Evolutionary conservation across 2,888 invertebrate species (phyloP), one percentile per base, ranked within the genome.

Genomic region (Drosophila prostipennis): DNA sequence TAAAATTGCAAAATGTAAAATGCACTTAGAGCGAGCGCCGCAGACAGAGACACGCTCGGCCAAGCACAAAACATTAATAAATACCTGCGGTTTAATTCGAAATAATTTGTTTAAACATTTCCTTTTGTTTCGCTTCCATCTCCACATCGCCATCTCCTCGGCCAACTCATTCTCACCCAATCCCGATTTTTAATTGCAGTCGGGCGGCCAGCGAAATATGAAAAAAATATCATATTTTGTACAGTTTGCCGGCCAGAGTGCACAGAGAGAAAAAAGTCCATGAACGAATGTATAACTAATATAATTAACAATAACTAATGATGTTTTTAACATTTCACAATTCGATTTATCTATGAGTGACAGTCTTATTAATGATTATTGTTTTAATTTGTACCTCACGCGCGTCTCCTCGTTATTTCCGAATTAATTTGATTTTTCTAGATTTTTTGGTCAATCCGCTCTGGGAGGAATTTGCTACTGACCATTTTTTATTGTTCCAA

Each of bases 91-190:
- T 80, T 82, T 82, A 89, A 87, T 89, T 87, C 77, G 78, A 89
- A 86, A 86, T 86, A 86, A 87, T 86, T 86, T 86, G 86, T 87
- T 86, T 87, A 89, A 86, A 89, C 86, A 86, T 86, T 85, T 80
- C 82, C 85, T 84, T 79, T 87, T 89, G 77, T 84, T 89, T 84
- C 40, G 72, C 72, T 71, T 59, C 72, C 59, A 46, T 71, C 58
- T 69, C 40, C 60, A 46, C 59, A 46, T 71, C 58, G 57, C 40
- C 60, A 46, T 59, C 58, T 69, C 40, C 60, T 34, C 46, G 48
- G 19, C 53, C 53, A 48, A 52, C 72, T 59, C 72, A 71, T 72
- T 70, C 70, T 72, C 70, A 71, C 72, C 73, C 70, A 71, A 72
- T 72, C 70, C 64, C 64, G 43, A 39, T 19, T 64, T 65, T 67